Base-by-base conservation (phyloP, 2,888 invertebrate genomes). In the Leucozona laternaria region DNA sequence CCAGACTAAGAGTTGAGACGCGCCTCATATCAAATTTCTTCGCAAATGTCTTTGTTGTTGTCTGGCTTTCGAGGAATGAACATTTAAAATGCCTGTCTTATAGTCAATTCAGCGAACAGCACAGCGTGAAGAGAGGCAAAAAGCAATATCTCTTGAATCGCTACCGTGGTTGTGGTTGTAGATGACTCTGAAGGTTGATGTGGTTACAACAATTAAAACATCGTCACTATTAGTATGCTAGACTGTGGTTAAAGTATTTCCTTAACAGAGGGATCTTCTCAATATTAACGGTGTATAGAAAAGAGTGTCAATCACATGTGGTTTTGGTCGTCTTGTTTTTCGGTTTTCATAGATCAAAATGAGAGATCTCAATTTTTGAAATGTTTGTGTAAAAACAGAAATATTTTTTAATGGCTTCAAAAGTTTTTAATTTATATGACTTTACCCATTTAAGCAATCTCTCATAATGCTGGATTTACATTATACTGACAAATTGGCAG, bases 231-330 rank as follows among this genome's bases (percentile, higher is more conserved):
- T 28, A 22, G 45, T 55, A 13, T 64, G 62, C 58, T 28, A 66
- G 28, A 34, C 22, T 85, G 85, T 40, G 85, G 80, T 85, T 62
- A 28, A 73, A 40, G 80, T 80, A 80, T 85, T 85, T 85, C 85
- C 85, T 77, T 68, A 48, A 17, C 13, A 73, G 5, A 66, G n/a
- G n/a, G 17, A 55, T 72, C 43, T 31, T 73, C 68, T 73, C 34
- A 25, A 57, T 79, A 64, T 64, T 79, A 68, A 53, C 25, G 58
- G 53, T 34, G n/a, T 31, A 50, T 66, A 31, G n/a, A n/a, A 50
- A 50, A 34, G 40, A 58, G 45, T 80, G 75, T 80, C 75, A 75
- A 62, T 75, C 60, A 70, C 45, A 43, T 70, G 80, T 28, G 80
- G 68, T 75, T 80, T 48, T 58, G 31, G 28, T 66, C 20, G 25